Percentiles rank a stretch among this genome's conserved stretches.
phyloP scores from a whole-genome alignment of 2,797 vertebrate genomes.

The Neomorphus geoffroyi region DNA sequence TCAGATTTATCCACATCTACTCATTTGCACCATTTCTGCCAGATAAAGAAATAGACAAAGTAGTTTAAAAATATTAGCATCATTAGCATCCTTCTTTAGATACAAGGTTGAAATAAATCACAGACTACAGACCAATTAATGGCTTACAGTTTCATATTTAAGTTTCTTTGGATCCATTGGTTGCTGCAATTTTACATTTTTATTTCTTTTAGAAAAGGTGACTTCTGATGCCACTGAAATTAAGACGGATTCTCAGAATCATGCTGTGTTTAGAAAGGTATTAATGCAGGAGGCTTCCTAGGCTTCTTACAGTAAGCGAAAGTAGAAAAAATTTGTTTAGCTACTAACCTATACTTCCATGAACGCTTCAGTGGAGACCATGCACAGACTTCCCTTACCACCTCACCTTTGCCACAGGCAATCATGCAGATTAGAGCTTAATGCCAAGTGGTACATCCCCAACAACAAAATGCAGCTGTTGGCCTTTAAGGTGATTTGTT shows the following conservation, averaged over 20 bases:
- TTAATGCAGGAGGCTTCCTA: not conserved
- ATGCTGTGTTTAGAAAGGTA: not conserved
- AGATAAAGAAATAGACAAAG: not conserved
- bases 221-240: not conserved
- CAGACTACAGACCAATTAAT: not conserved
- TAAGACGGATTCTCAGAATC: not conserved
- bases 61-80: not conserved
- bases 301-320: not conserved
- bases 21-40: not conserved
- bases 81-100: not conserved
- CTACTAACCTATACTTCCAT: not conserved
- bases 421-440: not conserved
- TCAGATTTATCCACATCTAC: not conserved
- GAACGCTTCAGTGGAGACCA: fast-evolving
- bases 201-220: not conserved
- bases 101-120: not conserved
- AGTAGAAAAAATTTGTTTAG: not conserved
- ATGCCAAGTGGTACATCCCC: not conserved
- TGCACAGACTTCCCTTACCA: not conserved
- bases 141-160: not conserved
- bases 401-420: not conserved
- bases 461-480: not conserved
- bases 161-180: not conserved
- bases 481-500: not conserved
- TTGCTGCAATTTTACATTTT: not conserved